Evolutionary conservation across 2,113 vertebrate species (phyloP).

Genomic region (Campylomormyrus numenius): DNA sequence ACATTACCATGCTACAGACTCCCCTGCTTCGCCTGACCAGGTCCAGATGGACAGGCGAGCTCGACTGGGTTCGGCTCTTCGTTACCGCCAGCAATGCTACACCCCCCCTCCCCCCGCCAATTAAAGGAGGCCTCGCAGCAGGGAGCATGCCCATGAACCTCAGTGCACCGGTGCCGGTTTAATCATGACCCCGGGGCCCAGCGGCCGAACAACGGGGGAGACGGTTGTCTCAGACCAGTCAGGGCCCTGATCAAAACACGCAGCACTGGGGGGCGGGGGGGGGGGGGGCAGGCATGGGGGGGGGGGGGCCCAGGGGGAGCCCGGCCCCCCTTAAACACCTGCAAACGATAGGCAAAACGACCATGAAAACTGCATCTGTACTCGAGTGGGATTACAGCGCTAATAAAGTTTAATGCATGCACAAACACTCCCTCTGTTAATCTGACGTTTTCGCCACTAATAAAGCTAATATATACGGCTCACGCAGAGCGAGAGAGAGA

Average conservation of each 20-base stretch:
- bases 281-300: background rate
- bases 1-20: background rate
- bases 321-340: conserved; percentile 15
- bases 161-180: background rate
- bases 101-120: background rate
- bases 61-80: background rate
- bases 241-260: conserved; percentile 20
- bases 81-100: background rate
- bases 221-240: background rate
- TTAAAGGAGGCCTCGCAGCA: conserved; percentile 14
- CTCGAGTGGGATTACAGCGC: conserved; percentile 28
- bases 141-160: background rate
- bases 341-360: conserved; percentile 31
- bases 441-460: conserved; percentile 4
- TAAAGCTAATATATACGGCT: conserved; percentile 13
- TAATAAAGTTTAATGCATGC: conserved; percentile 33
- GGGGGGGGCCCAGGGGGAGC: background rate
- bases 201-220: background rate
- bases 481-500: background rate
- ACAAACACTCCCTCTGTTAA: conserved; percentile 25
- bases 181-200: conserved; percentile 17
- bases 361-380: conserved; percentile 27
- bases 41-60: background rate
- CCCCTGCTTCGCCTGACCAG: background rate
- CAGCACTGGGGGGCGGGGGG: too few species aligned